Evolutionary conservation across 2,113 vertebrate genomes (phyloP).

Genomic region (Galbula dea): DNA sequence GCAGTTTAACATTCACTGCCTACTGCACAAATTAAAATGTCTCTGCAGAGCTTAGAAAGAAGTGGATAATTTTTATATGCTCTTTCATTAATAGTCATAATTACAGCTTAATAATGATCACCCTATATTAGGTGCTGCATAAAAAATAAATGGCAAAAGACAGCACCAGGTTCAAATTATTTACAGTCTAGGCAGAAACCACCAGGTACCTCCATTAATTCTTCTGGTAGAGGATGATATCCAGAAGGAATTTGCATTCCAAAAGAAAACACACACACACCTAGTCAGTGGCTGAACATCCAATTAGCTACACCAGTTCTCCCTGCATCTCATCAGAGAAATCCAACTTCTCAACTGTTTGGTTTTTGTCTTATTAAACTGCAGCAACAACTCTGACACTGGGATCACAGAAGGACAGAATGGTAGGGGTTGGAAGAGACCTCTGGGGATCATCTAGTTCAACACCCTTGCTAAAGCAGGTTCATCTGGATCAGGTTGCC

Average conservation of each 20-base stretch:
- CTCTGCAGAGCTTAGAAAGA: not conserved
- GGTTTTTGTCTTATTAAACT: not conserved
- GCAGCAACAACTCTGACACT: not conserved
- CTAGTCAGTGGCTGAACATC: not conserved
- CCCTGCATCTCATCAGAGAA: not conserved
- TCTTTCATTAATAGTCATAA: not conserved
- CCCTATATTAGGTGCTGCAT: not conserved
- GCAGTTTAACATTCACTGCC: not conserved
- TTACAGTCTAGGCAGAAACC: not conserved
- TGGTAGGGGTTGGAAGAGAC: too few species aligned
- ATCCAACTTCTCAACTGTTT: not conserved
- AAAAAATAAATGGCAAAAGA: not conserved
- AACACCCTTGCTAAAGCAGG: too few species aligned
- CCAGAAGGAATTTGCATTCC: not conserved
- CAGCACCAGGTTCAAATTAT: not conserved
- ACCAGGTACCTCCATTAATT: not conserved
- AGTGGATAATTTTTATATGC: not conserved
- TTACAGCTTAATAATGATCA: not conserved
- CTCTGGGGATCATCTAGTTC: too few species aligned
- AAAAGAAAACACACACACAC: not conserved
- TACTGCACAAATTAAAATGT: not conserved
- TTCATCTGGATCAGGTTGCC: too few species aligned
- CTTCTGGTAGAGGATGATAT: not conserved
- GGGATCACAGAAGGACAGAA: not conserved
- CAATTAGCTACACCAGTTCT: not conserved